Conservation (phyloP, 37 sponge, comb jelly and placozoan species). For the Theonella swinhoei region DNA sequence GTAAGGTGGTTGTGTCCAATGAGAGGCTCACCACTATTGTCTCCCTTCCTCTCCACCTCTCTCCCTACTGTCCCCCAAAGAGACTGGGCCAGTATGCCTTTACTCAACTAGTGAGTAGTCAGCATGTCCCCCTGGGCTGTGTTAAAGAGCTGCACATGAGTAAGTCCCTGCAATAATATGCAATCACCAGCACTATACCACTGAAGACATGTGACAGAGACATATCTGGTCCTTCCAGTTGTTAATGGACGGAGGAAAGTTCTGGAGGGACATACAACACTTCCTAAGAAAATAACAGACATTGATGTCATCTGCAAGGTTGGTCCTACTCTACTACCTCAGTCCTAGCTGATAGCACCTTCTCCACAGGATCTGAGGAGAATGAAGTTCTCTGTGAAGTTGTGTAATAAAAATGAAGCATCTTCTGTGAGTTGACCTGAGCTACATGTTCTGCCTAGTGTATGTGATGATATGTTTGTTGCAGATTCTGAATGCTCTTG, state of each 20-base stretch:
- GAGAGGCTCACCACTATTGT: too few species aligned
- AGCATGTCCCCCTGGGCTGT: constrained; percentile 34
- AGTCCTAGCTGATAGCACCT: too few species aligned
- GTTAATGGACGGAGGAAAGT: constrained; percentile 27
- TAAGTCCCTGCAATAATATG: constrained; percentile 15
- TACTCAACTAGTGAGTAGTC: constrained; percentile 1
- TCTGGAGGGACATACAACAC: constrained; percentile 42
- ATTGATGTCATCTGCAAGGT: constrained; percentile 65
- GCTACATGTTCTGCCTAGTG: neutral
- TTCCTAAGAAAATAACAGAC: constrained; percentile 38
- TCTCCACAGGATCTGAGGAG: constrained; percentile 57
- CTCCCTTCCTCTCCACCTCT: too few species aligned
- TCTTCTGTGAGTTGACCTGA: constrained; percentile 41
- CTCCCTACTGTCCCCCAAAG: too few species aligned
- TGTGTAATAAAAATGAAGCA: constrained; percentile 53
- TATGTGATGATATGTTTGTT: neutral
- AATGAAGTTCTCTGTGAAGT: constrained; percentile 48
- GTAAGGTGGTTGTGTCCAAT: neutral
- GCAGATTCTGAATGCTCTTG: constrained; percentile 67
- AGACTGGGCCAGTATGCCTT: neutral
- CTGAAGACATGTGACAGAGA: neutral
- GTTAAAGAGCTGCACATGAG: neutral
- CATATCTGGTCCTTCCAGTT: neutral
- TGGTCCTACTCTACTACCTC: neutral
- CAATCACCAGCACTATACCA: constrained; percentile 12